Evolutionary conservation across 2,888 invertebrate genomes (phyloP).

Genomic region (Ernsta delagoae): DNA sequence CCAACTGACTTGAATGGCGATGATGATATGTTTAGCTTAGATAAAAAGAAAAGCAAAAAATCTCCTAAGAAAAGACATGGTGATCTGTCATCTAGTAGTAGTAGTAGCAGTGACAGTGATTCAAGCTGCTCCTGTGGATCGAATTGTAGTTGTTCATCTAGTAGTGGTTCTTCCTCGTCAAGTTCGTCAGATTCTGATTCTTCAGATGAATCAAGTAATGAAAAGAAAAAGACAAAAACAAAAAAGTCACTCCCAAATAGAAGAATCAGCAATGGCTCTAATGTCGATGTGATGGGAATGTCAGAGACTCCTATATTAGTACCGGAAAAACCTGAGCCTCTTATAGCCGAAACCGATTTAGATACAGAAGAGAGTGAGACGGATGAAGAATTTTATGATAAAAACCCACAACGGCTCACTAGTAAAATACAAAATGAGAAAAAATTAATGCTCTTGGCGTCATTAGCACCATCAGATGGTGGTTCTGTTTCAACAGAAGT

Average conservation of each 20-base stretch:
- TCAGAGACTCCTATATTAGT: conserved; percentile 77
- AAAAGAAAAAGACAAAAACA: conserved; percentile 75
- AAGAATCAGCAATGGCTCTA: conserved; percentile 77
- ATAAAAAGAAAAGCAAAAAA: conserved; percentile 80
- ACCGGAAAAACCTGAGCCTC: conserved; percentile 83
- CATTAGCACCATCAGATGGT: conserved; percentile 86
- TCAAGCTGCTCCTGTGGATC: conserved; percentile 93
- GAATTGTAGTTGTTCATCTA: conserved; percentile 92
- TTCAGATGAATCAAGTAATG: conserved; percentile 70
- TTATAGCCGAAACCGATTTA: conserved; percentile 92
- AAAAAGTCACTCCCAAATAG: conserved; percentile 68
- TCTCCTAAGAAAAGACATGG: conserved; percentile 78
- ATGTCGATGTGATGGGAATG: conserved; percentile 81
- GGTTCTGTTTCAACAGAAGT: conserved; percentile 85
- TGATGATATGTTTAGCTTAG: conserved; percentile 68
- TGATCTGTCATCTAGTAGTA: conserved; percentile 88
- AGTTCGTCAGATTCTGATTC: conserved; percentile 83
- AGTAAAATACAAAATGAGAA: conserved; percentile 90
- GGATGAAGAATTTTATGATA: conserved; percentile 95
- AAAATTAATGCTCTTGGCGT: conserved; percentile 86
- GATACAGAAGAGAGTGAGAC: conserved; percentile 94
- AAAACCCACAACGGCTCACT: conserved; percentile 90
- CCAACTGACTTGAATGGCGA: conserved; percentile 76
- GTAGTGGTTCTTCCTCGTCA: conserved; percentile 88
- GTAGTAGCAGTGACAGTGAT: conserved; percentile 89